Evolutionary conservation across 2,113 vertebrate genomes (phyloP).

Genomic region (Scolopax mira): DNA sequence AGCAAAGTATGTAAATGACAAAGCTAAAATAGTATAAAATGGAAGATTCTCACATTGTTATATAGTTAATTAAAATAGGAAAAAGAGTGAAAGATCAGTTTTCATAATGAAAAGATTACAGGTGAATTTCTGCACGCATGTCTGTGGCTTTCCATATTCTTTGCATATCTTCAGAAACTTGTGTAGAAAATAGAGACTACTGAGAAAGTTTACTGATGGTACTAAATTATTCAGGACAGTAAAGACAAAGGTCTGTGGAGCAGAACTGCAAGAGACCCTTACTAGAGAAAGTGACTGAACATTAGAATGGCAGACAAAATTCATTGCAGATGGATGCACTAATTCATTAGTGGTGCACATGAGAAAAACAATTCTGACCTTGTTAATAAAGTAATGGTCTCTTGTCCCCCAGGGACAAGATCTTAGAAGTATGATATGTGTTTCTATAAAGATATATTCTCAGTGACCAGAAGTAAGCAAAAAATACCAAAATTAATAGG

Average conservation of each 20-base stretch:
- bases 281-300: slow-evolving; percentile 2
- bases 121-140: background rate
- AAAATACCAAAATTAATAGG: background rate
- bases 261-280: background rate
- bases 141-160: background rate
- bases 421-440: background rate
- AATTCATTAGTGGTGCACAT: background rate
- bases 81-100: background rate
- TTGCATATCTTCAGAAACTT: background rate
- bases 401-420: background rate
- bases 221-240: slow-evolving; percentile 4
- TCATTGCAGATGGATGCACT: slow-evolving; percentile 2
- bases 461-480: background rate
- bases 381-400: background rate
- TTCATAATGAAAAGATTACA: background rate
- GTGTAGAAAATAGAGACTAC: background rate
- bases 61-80: background rate
- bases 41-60: background rate
- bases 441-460: background rate
- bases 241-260: background rate
- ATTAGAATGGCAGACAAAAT: slow-evolving; percentile 35
- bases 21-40: background rate
- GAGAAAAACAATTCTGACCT: background rate
- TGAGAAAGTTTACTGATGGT: background rate
- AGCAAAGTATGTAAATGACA: background rate